A percentile compares a stretch with the other conserved stretches of the same genome.
Conservation (phyloP, 2,113 vertebrate species). For the Mola mola region DNA sequence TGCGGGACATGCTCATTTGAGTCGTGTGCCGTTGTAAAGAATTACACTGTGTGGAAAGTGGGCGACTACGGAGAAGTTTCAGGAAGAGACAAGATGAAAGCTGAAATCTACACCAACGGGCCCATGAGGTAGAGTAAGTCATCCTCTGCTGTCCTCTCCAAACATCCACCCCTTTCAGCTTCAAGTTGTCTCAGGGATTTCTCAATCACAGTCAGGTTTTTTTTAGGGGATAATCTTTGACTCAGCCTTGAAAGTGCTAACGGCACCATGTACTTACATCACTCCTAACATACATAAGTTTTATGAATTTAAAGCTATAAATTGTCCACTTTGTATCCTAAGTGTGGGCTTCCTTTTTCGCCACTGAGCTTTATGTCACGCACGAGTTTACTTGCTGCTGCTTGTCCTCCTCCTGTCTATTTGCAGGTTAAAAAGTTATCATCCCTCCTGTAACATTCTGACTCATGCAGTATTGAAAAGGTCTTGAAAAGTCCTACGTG, state of each 20-base stretch:
- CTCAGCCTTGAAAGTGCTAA: not conserved
- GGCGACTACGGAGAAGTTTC: conserved; percentile 70
- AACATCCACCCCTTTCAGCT: conserved; percentile 1
- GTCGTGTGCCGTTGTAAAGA: conserved; percentile 81
- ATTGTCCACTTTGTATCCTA: too few relatives aligned
- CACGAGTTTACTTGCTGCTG: not conserved
- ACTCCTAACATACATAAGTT: too few relatives aligned
- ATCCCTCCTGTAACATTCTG: too few relatives aligned
- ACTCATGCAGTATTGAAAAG: too few relatives aligned
- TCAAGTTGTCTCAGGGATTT: not conserved
- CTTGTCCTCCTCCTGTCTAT: not conserved
- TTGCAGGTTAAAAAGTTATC: too few relatives aligned
- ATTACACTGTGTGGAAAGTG: conserved; percentile 75
- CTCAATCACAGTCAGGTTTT: conserved; percentile 11
- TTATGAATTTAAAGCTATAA: too few relatives aligned
- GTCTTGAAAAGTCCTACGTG: too few relatives aligned
- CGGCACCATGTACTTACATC: not conserved
- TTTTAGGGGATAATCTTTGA: conserved; percentile 3
- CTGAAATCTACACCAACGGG: conserved; percentile 68
- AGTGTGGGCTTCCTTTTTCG: not conserved
- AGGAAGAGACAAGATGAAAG: conserved; percentile 71
- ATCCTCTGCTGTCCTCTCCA: conserved; percentile 9
- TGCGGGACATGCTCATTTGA: conserved; percentile 91
- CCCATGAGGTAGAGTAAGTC: conserved; percentile 68
- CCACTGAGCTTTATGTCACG: not conserved